Evolutionary conservation across 1,140 invertebrate genomes (phyloP).

Genomic region (Drosophila rufa): DNA sequence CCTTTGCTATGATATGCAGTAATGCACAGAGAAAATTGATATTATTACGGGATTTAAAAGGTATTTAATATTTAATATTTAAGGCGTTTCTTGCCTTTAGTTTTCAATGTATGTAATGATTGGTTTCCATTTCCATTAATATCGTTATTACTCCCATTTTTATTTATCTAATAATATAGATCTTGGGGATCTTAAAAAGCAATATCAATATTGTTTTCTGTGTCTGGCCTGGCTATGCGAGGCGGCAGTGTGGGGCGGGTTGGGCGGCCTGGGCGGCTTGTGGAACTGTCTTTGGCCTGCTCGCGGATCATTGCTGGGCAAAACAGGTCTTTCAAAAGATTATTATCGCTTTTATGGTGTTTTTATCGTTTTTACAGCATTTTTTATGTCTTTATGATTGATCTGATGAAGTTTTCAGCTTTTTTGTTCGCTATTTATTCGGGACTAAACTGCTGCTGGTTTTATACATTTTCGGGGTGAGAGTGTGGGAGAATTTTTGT

Average conservation of each 20-base stretch:
- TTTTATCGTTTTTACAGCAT: conserved; percentile 72
- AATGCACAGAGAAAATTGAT: not conserved
- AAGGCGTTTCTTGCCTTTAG: too few relatives aligned
- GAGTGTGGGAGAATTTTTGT: conserved; percentile 75
- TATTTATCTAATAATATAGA: not conserved
- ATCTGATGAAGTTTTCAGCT: conserved; percentile 69
- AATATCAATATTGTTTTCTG: conserved; percentile 3
- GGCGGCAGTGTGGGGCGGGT: conserved; percentile 7
- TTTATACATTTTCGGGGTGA: conserved; percentile 44
- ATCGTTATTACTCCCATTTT: not conserved
- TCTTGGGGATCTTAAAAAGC: not conserved
- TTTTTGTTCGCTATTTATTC: conserved; percentile 54
- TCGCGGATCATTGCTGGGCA: conserved; percentile 55
- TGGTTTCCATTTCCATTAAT: too few relatives aligned
- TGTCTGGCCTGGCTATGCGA: not conserved
- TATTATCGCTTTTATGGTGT: conserved; percentile 75
- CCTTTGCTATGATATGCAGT: conserved; percentile 32
- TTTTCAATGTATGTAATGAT: not conserved
- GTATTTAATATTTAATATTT: too few relatives aligned
- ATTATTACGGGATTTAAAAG: not conserved
- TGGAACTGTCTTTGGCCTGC: conserved; percentile 44
- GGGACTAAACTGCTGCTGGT: conserved; percentile 67
- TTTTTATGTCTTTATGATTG: conserved; percentile 72
- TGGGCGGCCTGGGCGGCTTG: conserved; percentile 24
- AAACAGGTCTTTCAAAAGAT: conserved; percentile 80